phyloP scores from a whole-genome alignment of 2,797 vertebrate genomes.

The Nyctalus aviator region DNA sequence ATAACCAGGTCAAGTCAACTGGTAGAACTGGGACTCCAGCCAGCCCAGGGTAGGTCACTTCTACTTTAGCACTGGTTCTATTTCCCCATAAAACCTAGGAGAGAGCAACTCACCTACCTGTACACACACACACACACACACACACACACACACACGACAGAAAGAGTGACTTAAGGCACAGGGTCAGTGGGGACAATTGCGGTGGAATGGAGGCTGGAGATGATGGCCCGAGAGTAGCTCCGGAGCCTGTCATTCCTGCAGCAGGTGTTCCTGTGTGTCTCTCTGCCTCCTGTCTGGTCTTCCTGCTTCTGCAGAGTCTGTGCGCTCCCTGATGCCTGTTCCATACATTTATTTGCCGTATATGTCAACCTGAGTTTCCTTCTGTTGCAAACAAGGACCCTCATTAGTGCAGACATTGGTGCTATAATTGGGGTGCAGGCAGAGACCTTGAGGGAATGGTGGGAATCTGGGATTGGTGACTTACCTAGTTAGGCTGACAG shows the following conservation, averaged over 20 bases:
- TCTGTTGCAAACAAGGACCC: conserved; percentile 17
- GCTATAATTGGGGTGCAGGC: background rate
- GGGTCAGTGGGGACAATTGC: background rate
- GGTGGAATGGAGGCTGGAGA: background rate
- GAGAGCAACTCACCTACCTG: background rate
- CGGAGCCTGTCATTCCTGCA: background rate
- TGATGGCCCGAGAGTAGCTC: rapidly evolving
- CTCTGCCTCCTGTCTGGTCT: too few relatives aligned
- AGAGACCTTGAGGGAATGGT: background rate
- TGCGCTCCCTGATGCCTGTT: background rate
- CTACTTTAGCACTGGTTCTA: background rate
- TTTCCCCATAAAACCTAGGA: background rate
- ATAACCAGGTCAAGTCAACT: background rate
- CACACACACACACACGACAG: background rate
- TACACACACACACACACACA: background rate
- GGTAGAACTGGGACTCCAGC: background rate
- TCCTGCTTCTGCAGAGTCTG: background rate
- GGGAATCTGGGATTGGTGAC: background rate
- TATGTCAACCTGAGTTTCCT: background rate
- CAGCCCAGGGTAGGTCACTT: background rate
- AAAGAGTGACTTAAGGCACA: background rate
- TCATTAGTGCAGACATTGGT: background rate
- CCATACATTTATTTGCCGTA: background rate
- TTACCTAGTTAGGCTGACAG: background rate
- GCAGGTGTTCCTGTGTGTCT: background rate